Evolutionary conservation across 2,797 vertebrate species (phyloP), one percentile per base, ranked within the genome.

Genomic region (Sparus aurata): DNA sequence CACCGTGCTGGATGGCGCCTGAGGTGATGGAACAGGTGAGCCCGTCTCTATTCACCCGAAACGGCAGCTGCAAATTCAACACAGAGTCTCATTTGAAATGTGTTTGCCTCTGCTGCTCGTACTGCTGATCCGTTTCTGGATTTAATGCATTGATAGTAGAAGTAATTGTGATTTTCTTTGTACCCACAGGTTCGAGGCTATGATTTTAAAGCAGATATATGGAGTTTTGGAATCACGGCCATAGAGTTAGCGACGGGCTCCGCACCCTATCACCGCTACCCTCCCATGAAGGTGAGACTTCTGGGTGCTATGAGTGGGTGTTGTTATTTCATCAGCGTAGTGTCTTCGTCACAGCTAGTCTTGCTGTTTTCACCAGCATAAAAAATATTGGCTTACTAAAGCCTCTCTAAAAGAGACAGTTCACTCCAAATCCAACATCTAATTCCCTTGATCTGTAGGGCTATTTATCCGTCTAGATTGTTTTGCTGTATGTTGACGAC

Each of bases 201-300:
- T 65, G 98, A 99, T 95, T 99, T 99, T 94, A 99, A 99, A 95
- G 98, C 98, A 13, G 98, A 99, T 92, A 99, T 99, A 91, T 99
- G 98, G 98, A 99, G 98, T 93, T 99, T 99, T 93, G 98, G 98
- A 84, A 99, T 99, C 89, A 99, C 98, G 69, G 98, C 98, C 73
- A 99, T 99, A 79, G 98, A 99, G 89, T 91, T 99, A 92, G 98
- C 98, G 18, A 99, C 98, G 22, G 98, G 98, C 90, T 97, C 98
- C 74, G 98, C 98, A 0, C 98, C 98, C 62, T 99, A 99, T 89
- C 98, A 99, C 93, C 97, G 97, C 88, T 99, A 99, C 69, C 98
- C 98, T 86, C 98, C 98, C 46, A 99, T 99, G 98, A 99, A 99
- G 97, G 98, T 98, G 92, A 96, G 92, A 65, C 23, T 7, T 43